These are phyloP conservation scores for Pristionchus fissidentatus DNA, from an alignment of 2,888 invertebrate species.

Conservation along the genomic window DNA sequence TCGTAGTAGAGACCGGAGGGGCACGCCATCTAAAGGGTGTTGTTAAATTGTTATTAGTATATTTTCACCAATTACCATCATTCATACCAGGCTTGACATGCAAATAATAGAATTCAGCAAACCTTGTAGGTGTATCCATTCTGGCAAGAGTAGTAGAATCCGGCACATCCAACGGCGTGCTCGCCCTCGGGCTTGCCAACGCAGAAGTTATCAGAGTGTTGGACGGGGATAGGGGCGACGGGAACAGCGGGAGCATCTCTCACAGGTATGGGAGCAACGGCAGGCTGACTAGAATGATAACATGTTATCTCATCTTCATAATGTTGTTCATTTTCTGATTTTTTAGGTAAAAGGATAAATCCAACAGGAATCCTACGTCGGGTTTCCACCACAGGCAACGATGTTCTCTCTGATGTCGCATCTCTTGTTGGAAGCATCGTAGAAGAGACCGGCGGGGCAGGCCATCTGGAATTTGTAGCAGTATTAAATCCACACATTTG, in stretches of 20 bases:
- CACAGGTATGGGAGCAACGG: not conserved
- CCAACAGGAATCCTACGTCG: not conserved
- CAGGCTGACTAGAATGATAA: not conserved
- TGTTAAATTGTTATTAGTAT: too few species aligned
- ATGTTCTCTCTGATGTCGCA: conserved; percentile 21
- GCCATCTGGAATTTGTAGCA: not conserved
- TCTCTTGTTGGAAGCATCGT: not conserved
- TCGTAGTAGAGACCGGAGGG: conserved; percentile 54
- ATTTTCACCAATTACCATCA: too few species aligned
- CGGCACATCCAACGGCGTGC: not conserved
- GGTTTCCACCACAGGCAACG: conserved; percentile 42
- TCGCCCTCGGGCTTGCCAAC: conserved; percentile 7
- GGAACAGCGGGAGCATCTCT: not conserved
- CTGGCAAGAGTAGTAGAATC: conserved; percentile 40
- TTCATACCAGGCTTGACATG: not conserved
- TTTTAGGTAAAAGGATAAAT: not conserved
- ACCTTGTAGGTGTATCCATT: conserved; percentile 38
- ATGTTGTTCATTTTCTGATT: too few species aligned
- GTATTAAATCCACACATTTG: not conserved
- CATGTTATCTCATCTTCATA: not conserved
- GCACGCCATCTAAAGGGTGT: conserved; percentile 48
- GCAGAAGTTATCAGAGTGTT: conserved; percentile 21
- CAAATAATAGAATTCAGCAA: not conserved
- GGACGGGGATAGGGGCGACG: conserved; percentile 31
- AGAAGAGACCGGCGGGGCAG: conserved; percentile 44